These are phyloP conservation scores for Cephus spinipes DNA, from an alignment of 2,888 invertebrate genomes.

Conservation along the genomic window DNA sequence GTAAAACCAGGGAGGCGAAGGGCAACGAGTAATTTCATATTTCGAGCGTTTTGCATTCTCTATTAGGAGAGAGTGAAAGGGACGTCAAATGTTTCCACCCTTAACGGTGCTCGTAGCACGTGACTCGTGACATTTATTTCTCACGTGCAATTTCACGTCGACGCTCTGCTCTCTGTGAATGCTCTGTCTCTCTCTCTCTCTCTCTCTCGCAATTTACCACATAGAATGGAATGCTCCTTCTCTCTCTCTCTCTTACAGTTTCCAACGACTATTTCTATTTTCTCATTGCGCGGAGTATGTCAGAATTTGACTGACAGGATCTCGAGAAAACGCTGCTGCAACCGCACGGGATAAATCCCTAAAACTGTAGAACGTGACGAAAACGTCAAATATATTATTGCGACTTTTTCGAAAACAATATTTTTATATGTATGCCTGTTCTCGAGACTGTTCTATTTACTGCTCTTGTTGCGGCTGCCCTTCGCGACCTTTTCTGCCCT, in stretches of 20 bases:
- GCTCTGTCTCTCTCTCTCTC: not conserved
- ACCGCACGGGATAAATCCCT: not conserved
- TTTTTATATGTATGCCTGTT: not conserved
- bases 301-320: not conserved
- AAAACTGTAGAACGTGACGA: not conserved
- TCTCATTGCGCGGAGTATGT: not conserved
- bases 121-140: conserved; percentile 6
- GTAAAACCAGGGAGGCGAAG: not conserved
- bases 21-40: conserved; percentile 4
- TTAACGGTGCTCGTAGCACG: not conserved
- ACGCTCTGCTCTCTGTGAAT: not conserved
- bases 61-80: not conserved
- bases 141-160: conserved; percentile 1
- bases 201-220: too few relatives aligned
- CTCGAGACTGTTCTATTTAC: not conserved
- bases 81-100: not conserved
- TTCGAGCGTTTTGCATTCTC: conserved; percentile 4
- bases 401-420: not conserved
- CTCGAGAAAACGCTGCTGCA: not conserved
- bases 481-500: not conserved
- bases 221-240: too few relatives aligned
- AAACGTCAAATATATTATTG: not conserved
- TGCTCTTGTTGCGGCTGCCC: not conserved
- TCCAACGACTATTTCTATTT: not conserved
- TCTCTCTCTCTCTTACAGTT: not conserved